Conservation (phyloP, 2,888 invertebrate genomes). For the Parelbella ahira region DNA sequence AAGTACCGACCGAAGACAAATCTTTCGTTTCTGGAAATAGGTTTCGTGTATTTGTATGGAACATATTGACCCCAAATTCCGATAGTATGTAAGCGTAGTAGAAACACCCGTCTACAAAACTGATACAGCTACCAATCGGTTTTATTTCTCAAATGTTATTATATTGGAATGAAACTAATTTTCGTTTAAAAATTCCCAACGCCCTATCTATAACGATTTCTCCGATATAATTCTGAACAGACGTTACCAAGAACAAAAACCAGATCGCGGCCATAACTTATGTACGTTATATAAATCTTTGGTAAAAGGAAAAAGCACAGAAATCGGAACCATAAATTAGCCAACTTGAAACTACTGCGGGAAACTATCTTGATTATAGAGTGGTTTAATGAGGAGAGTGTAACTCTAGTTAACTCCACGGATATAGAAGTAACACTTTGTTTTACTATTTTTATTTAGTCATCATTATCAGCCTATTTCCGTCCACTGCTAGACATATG, state of each 20-base stretch:
- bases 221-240: conserved; percentile 5
- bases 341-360: conserved; percentile 24
- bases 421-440: background rate
- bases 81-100: no score
- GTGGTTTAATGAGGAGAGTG: conserved; percentile 25
- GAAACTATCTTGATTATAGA: conserved; percentile 28
- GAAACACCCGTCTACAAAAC: no score
- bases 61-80: no score
- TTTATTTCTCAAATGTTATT: background rate
- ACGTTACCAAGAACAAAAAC: conserved; percentile 3
- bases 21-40: no score
- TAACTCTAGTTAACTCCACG: conserved; percentile 1
- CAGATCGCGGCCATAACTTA: conserved; percentile 14
- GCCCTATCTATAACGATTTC: background rate
- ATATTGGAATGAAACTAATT: background rate
- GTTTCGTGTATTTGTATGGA: no score
- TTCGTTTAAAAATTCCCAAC: background rate
- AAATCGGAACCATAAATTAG: conserved; percentile 28
- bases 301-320: conserved; percentile 20
- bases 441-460: no score
- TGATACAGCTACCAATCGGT: background rate
- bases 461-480: no score
- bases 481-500: no score
- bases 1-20: no score
- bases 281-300: conserved; percentile 17